Base-by-base conservation (phyloP, 35 echinoderm and acorn worm genomes). In the Acanthaster planci region DNA sequence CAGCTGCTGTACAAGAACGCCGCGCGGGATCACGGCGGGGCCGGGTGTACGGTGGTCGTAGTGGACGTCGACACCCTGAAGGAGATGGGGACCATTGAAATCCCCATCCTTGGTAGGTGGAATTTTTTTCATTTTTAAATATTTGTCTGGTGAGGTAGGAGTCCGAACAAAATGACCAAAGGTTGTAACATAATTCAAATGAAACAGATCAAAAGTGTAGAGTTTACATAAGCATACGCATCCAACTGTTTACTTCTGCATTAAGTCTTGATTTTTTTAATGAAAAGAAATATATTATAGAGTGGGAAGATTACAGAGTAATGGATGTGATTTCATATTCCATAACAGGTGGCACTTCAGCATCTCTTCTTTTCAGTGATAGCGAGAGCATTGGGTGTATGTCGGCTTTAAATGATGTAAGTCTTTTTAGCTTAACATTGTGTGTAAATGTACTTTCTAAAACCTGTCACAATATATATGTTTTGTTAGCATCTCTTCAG, bases 341-440 rank as follows among this genome's bases (percentile, higher is more conserved):
- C 36, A 17, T 38, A n/a, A 39, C 6, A 81, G 81, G 56, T 8
- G 56, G 56, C 31, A 35, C 53, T 4, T 83, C 81, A 29, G 56
- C 81, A 58, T 57, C 81, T 37, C 51, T 92, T 12, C 42, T 96
- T 38, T 96, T 96, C 85, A 96, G 89, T 82, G 89, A 91, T 88
- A 89, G 85, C 8, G 75, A 88, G 14, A 91, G 80, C 44, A 72
- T 96, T 9, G 89, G 93, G 37, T 58, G 54, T 39, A 37, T 96
- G 37, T 51, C 60, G 19, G 67, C 84, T 53, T 55, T 79, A 38
- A 90, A 80, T 30, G 79, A 91, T 85, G 93, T 96, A 79, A 92
- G 93, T 95, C 40, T 19, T 53, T 4, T 4, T 47, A 4, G 12
- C 42, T 47, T 47, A 47, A 47, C 42, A 47, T 4, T 4, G 42